phyloP scores from a whole-genome alignment of 2,888 invertebrate species.

The Cerastis leucographa region DNA sequence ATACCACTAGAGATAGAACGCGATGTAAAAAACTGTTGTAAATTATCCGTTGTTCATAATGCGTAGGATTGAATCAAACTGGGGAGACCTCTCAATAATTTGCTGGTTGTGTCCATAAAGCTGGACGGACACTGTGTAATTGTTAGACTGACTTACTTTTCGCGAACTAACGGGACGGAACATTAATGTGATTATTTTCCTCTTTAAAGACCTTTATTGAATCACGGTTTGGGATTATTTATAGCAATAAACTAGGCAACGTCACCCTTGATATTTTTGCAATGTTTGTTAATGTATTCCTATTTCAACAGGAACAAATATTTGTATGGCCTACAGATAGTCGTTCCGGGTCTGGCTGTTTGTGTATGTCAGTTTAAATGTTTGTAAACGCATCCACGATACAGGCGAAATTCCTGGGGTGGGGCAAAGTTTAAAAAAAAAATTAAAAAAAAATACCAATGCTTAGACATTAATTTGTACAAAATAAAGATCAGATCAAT shows the following conservation, averaged over 20 bases:
- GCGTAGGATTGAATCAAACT: constrained; percentile 51
- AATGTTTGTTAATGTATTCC: neutral
- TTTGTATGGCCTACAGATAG: too few species aligned
- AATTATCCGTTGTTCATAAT: constrained; percentile 41
- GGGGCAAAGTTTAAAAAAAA: too few species aligned
- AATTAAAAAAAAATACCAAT: neutral
- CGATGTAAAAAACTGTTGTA: constrained; percentile 63
- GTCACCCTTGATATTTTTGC: neutral
- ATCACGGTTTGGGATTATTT: constrained; percentile 32
- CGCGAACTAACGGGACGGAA: neutral
- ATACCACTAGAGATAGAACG: constrained; percentile 73
- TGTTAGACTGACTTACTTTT: constrained; percentile 8
- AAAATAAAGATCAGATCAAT: neutral
- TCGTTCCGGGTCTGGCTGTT: too few species aligned
- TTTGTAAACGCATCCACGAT: too few species aligned
- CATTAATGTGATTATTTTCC: constrained; percentile 35
- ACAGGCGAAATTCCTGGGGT: too few species aligned
- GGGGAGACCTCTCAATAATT: constrained; percentile 50
- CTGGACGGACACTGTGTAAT: constrained; percentile 33
- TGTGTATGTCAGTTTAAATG: too few species aligned
- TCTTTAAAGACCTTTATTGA: constrained; percentile 3
- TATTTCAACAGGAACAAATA: too few species aligned
- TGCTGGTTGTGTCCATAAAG: constrained; percentile 55
- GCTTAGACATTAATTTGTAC: neutral
- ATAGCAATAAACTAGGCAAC: constrained; percentile 12